phyloP scores from a whole-genome alignment of 30 jellyfish, hydroid and myxozoan genomes.

The Aurelia aurita region DNA sequence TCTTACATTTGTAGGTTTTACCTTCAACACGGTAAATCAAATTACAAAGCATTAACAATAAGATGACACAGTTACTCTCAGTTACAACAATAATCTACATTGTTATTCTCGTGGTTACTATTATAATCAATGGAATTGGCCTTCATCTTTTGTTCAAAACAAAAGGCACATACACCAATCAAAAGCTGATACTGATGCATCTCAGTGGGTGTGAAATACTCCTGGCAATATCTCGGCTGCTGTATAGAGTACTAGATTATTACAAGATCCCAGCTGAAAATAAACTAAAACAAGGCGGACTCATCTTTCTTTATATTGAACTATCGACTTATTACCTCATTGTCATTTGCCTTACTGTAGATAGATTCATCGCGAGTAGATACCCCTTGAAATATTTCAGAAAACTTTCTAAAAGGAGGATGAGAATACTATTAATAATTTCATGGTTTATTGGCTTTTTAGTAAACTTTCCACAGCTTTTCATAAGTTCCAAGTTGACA shows the following conservation, averaged over 20 bases:
- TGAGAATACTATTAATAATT: background rate
- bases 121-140: slow-evolving; percentile 19
- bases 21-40: too few species aligned
- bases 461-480: slow-evolving; percentile 23
- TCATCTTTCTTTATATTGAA: background rate
- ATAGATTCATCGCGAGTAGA: slow-evolving; percentile 24
- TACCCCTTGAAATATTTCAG: slow-evolving; percentile 18
- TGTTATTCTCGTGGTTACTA: background rate
- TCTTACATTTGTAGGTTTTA: too few species aligned
- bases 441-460: slow-evolving; percentile 9
- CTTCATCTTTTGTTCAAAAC: background rate
- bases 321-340: slow-evolving; percentile 33
- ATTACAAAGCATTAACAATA: background rate
- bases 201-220: slow-evolving; percentile 18
- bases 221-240: slow-evolving; percentile 13
- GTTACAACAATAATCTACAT: background rate
- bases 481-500: background rate
- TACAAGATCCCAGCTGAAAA: slow-evolving; percentile 11
- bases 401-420: slow-evolving; percentile 1
- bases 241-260: background rate
- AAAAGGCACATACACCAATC: slow-evolving; percentile 11
- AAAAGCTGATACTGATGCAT: background rate
- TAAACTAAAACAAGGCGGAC: background rate
- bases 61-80: slow-evolving; percentile 5
- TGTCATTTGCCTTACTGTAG: slow-evolving; percentile 9